Base-by-base conservation (phyloP, 1,140 invertebrate genomes). In the Drosophila athabasca region DNA sequence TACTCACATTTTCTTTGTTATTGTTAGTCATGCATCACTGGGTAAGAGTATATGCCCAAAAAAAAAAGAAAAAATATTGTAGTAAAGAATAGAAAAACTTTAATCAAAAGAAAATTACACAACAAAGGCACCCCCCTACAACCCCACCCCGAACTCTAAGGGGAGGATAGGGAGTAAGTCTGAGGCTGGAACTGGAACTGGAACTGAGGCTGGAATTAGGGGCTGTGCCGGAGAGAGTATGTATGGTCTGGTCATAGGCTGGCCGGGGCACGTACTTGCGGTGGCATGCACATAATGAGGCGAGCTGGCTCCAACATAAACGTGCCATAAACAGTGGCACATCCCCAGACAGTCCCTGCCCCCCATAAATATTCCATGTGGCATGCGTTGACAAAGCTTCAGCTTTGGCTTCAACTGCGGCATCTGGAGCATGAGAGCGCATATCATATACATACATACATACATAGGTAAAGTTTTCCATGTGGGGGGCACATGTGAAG, bases 31-130 rank as follows among this genome's bases (percentile, higher is more conserved):
- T 13, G 35, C 35, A 39, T 4, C 52, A 46, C 49, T 66, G 39
- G 29, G 17, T 19, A 19, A 19, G 1, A 19, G 45, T 31, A 62
- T 72, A n/a, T 54, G 61, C 61, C 54, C 35, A 17, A 71, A 54
- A 72, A 66, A 44, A 75, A 41, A 39, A 13, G 3, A 9, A 8
- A 2, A 35, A 4, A 39, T 3, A 13, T 13, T 11, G 29, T 43
- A 13, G 17, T 15, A 26, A 7, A n/a, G 19, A 13, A 41, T 19
- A 52, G 3, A 39, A 66, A 68, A 65, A 81, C 60, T 75, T 70
- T 78, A 82, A 85, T 85, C 78, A 85, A 87, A 87, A 67, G 70
- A 59, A 87, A 79, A 82, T 87, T 62, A 82, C 43, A 72, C 75
- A 79, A 79, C 71, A 87, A 85, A 65, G 60, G 24, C 58, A 39